A percentile compares a stretch with the other conserved stretches of the same genome.
phyloP scores from a whole-genome alignment of 2,888 invertebrate species.

The Sceliomorpha sp. region DNA sequence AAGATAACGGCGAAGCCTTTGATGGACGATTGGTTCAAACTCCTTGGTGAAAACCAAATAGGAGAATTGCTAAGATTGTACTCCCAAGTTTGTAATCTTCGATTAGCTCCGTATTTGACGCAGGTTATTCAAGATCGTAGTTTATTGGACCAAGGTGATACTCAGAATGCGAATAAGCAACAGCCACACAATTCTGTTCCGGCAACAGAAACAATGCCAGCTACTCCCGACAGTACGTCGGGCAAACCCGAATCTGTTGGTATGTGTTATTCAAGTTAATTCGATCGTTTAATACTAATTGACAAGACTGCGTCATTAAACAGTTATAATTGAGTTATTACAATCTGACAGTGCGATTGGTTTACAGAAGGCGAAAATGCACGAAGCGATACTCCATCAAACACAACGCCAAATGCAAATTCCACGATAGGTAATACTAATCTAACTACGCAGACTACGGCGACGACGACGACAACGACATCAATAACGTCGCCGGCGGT shows the following conservation, averaged over 20 bases:
- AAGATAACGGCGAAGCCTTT: conserved; percentile 83
- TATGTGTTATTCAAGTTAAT: too few relatives aligned
- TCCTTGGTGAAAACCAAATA: conserved; percentile 89
- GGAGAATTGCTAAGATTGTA: conserved; percentile 93
- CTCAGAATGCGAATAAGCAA: conserved; percentile 66
- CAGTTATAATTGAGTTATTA: not conserved
- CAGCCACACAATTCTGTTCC: conserved; percentile 81
- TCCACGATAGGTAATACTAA: conserved; percentile 78
- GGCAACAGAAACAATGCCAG: conserved; percentile 78
- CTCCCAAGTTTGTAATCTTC: conserved; percentile 89
- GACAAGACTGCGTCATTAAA: not conserved
- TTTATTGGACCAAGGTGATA: conserved; percentile 85
- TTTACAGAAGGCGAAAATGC: conserved; percentile 70
- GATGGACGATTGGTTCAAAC: conserved; percentile 94
- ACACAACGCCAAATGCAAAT: conserved; percentile 69
- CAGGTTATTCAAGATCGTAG: conserved; percentile 88
- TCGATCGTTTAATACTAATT: too few relatives aligned
- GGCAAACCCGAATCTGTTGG: conserved; percentile 74
- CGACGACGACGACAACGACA: conserved; percentile 75
- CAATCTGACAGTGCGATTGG: too few relatives aligned
- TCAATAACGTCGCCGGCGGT: conserved; percentile 80
- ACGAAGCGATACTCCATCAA: conserved; percentile 72
- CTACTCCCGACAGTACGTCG: conserved; percentile 76
- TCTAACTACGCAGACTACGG: conserved; percentile 68
- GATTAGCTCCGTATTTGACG: conserved; percentile 88